Evolutionary conservation across 1,140 invertebrate species (phyloP), one percentile per base, ranked within the genome.

Genomic region (Theocolax elegans): DNA sequence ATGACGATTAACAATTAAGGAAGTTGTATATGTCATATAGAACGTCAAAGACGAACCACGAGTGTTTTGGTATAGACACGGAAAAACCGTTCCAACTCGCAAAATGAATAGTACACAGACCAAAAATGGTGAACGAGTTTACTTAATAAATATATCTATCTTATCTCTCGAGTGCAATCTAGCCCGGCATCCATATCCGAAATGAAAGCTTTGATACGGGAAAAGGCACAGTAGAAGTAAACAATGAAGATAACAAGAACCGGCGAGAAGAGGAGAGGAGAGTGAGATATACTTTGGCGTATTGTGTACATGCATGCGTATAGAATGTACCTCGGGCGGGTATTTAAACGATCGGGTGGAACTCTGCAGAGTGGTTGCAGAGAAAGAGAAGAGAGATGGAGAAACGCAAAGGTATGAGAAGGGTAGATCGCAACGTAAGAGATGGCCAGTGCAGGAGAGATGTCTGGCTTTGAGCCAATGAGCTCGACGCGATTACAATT

Each of bases 401-500:
- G 40, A 29, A n/a, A 7, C 7, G 19, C 27, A 56, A 38, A 38
- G 53, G 15, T 31, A 49, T 4, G 17, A 12, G 42, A 44, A 44
- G n/a, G n/a, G 42, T 9, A 15, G 3, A 44, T 15, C 42, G 29
- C n/a, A 31, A 54, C 15, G 31, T 35, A 35, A 35, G 25, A n/a
- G 51, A 53, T 13, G 25, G 27, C 10, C 4, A 10, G n/a, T n/a
- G n/a, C n/a, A 31, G 19, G 46, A 40, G 48, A 25, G 9, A 42
- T 13, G 31, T 7, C 35, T 70, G 67, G 67, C 59, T 44, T 1
- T 2, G 9, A n/a, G 67, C 67, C 67, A 70, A 70, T 56, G 49
- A 63, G 49, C 59, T 56, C 74, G 59, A 74, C 67, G 65, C 73
- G 77, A 80, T 81, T 80, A 79, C 76, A 74, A 78, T 80, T 81